Base-by-base conservation (phyloP, 2,113 vertebrate genomes). In the Leiothrix lutea region DNA sequence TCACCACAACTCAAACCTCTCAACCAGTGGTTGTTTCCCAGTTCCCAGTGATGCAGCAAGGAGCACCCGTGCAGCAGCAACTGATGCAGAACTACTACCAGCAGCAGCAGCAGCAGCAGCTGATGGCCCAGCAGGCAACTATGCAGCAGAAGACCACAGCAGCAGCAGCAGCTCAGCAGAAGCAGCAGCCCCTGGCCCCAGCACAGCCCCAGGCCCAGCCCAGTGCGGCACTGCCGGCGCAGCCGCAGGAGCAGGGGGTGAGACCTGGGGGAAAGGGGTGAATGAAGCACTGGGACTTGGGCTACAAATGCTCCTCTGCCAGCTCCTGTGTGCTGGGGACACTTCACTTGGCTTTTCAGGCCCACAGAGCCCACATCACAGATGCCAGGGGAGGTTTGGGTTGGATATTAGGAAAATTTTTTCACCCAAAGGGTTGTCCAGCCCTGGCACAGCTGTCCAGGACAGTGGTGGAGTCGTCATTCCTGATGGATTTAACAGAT, bases 41-140 rank as follows among this genome's bases (percentile, higher is more conserved):
- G 98, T 98, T 98, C 96, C 98, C 98, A 38, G 98, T 94, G 91
- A 95, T 93, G 29, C 97, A 96, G 71, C 98, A 97, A 77, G 97
- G 96, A 94, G 94, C 90, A 0, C 93, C 86, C 0, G 92, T 97
- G 1, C 98, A 98, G 69, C 98, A 98, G 93, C 98, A 97, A 81
- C 95, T 98, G 83, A 97, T 98, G 92, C 98, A 98, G 97, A 98
- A 96, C 94, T 97, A 98, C 77, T 98, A 98, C 92, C 97, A 98
- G 85, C 98, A 98, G 87, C 98, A 98, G 71, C 98, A 97, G 18
- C 45, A 95, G 83, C 98, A 96, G 77, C 98, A 98, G 82, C 94
- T 95, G 72, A 62, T 98, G 91, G 98, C 97, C 70, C 98, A 98
- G 95, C 98, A 98, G 92, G 95, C 97, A 42, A 88, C 96, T 17